These are phyloP conservation scores for Hydrolagus affinis DNA, from an alignment of 2,113 vertebrate genomes.

Conservation along the genomic window DNA sequence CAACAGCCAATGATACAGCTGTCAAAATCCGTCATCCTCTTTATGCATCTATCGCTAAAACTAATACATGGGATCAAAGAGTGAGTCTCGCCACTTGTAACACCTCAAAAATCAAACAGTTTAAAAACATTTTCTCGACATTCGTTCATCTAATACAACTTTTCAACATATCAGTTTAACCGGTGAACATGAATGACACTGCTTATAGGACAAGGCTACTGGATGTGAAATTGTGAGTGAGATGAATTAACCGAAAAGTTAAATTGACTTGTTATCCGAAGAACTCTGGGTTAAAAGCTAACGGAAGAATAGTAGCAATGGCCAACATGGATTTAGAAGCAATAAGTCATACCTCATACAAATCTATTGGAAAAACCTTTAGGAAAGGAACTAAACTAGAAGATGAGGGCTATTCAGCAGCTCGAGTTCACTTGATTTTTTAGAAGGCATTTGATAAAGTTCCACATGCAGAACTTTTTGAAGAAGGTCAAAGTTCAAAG, in stretches of 20 bases:
- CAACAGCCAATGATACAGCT: not conserved
- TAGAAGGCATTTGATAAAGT: no score
- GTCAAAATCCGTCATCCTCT: not conserved
- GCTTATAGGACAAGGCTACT: not conserved
- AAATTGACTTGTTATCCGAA: not conserved
- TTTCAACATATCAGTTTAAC: not conserved
- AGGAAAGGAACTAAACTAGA: no score
- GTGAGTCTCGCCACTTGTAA: not conserved
- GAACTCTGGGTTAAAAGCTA: no score
- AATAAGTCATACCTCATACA: no score
- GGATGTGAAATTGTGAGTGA: not conserved
- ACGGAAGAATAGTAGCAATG: no score
- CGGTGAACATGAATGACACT: not conserved
- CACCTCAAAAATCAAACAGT: not conserved
- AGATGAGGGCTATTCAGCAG: no score
- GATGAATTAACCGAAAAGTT: not conserved
- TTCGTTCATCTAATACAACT: not conserved
- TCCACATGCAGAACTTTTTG: no score
- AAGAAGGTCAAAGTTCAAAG: no score
- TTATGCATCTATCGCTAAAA: not conserved
- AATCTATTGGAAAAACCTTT: no score
- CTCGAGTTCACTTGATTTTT: no score
- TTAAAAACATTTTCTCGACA: not conserved
- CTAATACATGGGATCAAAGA: not conserved
- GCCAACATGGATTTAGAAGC: no score